Base-by-base conservation (phyloP, 2,888 invertebrate species). In the Prenolepis imparis region DNA sequence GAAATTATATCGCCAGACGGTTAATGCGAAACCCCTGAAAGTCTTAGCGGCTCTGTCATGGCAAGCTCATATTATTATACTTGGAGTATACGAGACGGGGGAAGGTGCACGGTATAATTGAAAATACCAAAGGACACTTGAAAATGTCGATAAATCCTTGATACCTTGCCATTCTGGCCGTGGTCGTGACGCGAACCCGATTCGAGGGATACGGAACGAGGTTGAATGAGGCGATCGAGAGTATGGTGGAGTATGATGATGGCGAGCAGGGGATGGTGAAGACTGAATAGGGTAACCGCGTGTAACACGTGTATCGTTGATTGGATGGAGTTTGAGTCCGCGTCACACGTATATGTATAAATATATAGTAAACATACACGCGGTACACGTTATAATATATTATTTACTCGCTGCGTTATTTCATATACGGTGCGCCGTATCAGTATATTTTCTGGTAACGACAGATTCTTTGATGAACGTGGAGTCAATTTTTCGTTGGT, bases 251-350 rank as follows among this genome's bases (percentile, higher is more conserved):
- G 32, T 44, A 28, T 41, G 52, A 59, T 28, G 86, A 82, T 32
- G 55, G 61, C 32, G 55, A 73, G 36, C 41, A 24, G 39, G 21
- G 21, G 28, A 44, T 68, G 63, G n/a, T 52, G 80, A 66, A 59
- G 84, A 68, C 24, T 81, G 82, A 84, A 90, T 83, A 86, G 88
- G 81, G 85, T 87, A 87, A 88, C 83, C 77, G 74, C 66, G 77
- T 82, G 88, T 90, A 91, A 93, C 91, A 91, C 90, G 89, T 92
- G 92, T 93, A 92, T 90, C 88, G 87, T 89, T 93, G 93, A 93
- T 93, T 92, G 91, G 89, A 92, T 89, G 83, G 81, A 85, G 85
- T 77, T 78, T 82, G 84, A 84, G 68, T 85, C 75, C 61, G 8
- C 8, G 83, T 86, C 77, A 28, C 41, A 28, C 32, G 39, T 39